Percentiles rank a stretch among this genome's conserved stretches.
Evolutionary conservation across 1,140 invertebrate species (phyloP).

Genomic region (Neodiprion virginianus): DNA sequence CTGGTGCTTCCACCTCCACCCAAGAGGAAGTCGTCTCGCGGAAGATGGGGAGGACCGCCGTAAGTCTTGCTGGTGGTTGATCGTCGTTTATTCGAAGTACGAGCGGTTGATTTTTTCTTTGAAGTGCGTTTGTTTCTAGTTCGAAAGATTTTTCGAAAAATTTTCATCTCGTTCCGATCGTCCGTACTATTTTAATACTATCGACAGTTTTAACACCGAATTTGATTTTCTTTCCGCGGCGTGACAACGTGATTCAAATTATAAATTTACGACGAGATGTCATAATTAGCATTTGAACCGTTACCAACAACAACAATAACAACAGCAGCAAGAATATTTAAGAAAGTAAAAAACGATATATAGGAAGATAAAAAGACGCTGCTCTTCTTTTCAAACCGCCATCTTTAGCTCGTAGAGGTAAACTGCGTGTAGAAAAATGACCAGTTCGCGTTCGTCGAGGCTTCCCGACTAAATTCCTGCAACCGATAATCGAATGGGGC

Average conservation of each 20-base stretch:
- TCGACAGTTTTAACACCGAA: too few relatives aligned
- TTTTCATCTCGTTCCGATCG: slow-evolving; percentile 32
- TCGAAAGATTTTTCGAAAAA: slow-evolving; percentile 39
- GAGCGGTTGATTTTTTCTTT: slow-evolving; percentile 26
- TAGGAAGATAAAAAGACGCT: too few relatives aligned
- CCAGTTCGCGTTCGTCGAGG: slow-evolving; percentile 2
- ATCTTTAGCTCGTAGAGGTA: too few relatives aligned
- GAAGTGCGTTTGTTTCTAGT: slow-evolving; percentile 23
- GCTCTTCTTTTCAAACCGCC: too few relatives aligned
- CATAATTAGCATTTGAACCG: too few relatives aligned
- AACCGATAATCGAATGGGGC: neutral
- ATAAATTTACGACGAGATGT: too few relatives aligned
- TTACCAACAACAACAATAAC: too few relatives aligned
- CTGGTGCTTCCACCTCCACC: slow-evolving; percentile 28
- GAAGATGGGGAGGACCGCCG: slow-evolving; percentile 32
- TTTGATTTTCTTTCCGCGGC: too few relatives aligned
- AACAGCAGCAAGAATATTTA: too few relatives aligned
- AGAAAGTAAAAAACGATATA: too few relatives aligned
- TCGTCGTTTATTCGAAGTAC: slow-evolving; percentile 19
- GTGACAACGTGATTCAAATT: too few relatives aligned
- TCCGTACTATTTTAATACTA: too few relatives aligned
- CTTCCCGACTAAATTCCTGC: neutral
- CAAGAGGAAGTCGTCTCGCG: slow-evolving; percentile 44
- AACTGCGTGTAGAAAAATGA: neutral
- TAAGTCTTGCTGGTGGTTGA: slow-evolving; percentile 27